Base-by-base conservation (phyloP, 2,113 vertebrate species). In the Oncorhynchus tshawytscha region DNA sequence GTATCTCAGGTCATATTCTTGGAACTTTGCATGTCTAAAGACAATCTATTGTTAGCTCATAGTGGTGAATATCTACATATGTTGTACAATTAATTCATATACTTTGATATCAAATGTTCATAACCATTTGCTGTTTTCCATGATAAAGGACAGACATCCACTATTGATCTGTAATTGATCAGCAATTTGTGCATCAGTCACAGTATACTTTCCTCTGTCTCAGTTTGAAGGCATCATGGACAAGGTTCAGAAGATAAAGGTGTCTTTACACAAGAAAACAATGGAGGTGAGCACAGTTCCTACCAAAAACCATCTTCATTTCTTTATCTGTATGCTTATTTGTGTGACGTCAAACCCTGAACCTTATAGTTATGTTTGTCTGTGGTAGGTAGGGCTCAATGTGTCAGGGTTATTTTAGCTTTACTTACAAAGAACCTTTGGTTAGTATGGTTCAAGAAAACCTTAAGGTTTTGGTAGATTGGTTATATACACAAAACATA, bases 141-240 rank as follows among this genome's bases (percentile, higher is more conserved):
- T 57, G 4, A 20, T 57, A 20, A 57, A 57, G 16, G 54, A 57
- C 54, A n/a, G 59, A 62, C 3, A 54, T 54, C 51, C 51, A 62
- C 18, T 22, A 62, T 22, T n/a, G 1, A 62, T 62, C 20, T 62
- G 59, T 62, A 62, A 9, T 22, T 62, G 9, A 62, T 62, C 13
- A 24, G 20, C n/a, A 8, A n/a, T 24, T 15, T 54, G 51, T 16
- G 51, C 3, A 24, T 62, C 59, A 62, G 59, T 62, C 51, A 54
- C 15, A 54, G 45, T 70, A 15, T 24, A 34, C 31, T 73, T 34
- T 24, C n/a, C 31, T 51, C 59, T 65, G 39, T 80, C n/a, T 12
- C 89, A 99, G 97, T 97, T 95, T 0, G 96, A 99, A 82, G 86
- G 74, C 4, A 88, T 93, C 5, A 96, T 99, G 95, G 97, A 99